These are phyloP conservation scores for Drosophila nr. perissopoda DNA, from an alignment of 2,888 invertebrate species.

Conservation along the genomic window DNA sequence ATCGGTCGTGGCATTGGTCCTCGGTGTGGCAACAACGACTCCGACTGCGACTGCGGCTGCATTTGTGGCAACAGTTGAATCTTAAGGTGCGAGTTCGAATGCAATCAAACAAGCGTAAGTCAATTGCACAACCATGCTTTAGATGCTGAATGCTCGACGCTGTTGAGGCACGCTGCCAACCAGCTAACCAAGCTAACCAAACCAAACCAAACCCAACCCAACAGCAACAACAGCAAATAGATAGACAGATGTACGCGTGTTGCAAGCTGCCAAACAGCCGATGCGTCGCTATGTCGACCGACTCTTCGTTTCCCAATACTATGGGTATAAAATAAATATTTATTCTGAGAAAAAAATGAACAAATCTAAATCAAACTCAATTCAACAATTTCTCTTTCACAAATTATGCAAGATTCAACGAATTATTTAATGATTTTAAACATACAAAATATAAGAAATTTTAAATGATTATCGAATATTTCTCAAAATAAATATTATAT, in stretches of 20 bases:
- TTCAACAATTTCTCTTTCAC: background rate
- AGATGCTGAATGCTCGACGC: conserved; percentile 41
- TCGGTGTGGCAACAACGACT: conserved; percentile 12
- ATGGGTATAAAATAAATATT: conserved; percentile 24
- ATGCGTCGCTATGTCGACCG: conserved; percentile 58
- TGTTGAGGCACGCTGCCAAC: conserved; percentile 33
- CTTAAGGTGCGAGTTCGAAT: conserved; percentile 78
- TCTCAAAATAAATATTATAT: background rate
- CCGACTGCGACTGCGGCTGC: conserved; percentile 19
- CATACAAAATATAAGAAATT: background rate
- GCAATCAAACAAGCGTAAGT: conserved; percentile 79
- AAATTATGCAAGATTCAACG: background rate
- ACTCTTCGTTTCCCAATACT: conserved; percentile 26
- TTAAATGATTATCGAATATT: background rate
- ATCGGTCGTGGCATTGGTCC: conserved; percentile 40
- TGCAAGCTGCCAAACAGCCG: conserved; percentile 62
- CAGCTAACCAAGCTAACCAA: conserved; percentile 13
- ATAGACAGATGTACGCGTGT: conserved; percentile 71
- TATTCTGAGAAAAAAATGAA: background rate
- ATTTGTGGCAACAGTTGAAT: conserved; percentile 42
- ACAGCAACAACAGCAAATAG: conserved; percentile 58
- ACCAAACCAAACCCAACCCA: conserved; percentile 10
- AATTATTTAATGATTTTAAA: background rate
- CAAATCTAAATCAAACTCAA: background rate
- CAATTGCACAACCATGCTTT: conserved; percentile 66